Evolutionary conservation across 2,888 invertebrate species (phyloP), one percentile per base, ranked within the genome.

Genomic region (Achlya flavicornis): DNA sequence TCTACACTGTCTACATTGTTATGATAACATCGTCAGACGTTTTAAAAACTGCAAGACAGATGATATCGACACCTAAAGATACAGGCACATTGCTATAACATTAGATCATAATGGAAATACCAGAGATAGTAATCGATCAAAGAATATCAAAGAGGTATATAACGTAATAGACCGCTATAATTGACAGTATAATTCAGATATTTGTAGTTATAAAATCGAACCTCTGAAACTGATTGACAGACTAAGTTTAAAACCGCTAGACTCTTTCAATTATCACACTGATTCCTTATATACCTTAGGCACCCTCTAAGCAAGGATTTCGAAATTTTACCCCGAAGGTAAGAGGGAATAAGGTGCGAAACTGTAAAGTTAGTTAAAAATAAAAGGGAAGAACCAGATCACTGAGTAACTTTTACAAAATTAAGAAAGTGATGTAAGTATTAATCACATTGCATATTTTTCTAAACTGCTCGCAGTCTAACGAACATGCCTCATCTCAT

Each of bases 41-140:
- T 19, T 41, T 60, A 14, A 43, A 59, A 60, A 41, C 60, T 60
- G 60, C 41, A 41, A 60, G 60, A 41, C 60, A 60, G 60, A 60
- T 60, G 41, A 19, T 60, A 60, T 60, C 60, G 41, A 41, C 43
- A 60, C 46, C 46, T 59, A 41, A 35, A 38, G 59, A 59, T 59
- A n/a, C 53, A 26, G 43, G 60, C 43, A 26, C 19, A 60, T 60
- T 43, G 60, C 10, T 60, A 60, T 60, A 60, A 6, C 43, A 60
- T 60, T 60, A 60, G 19, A 60, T 60, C 60, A 60, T 60, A 43
- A 41, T 35, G 4, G 58, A 35, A 59, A 19, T 19, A 43, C 19
- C 4, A 5, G 12, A n/a, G 26, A 41, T 60, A 19, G 60, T 26
- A 60, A 43, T 26, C 16, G 26, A 41, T 41, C 16, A 11, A 26